A percentile compares a stretch with the other conserved stretches of the same genome.
Evolutionary conservation across 2,113 vertebrate species (phyloP).

Genomic region (Rhinoderma darwinii): DNA sequence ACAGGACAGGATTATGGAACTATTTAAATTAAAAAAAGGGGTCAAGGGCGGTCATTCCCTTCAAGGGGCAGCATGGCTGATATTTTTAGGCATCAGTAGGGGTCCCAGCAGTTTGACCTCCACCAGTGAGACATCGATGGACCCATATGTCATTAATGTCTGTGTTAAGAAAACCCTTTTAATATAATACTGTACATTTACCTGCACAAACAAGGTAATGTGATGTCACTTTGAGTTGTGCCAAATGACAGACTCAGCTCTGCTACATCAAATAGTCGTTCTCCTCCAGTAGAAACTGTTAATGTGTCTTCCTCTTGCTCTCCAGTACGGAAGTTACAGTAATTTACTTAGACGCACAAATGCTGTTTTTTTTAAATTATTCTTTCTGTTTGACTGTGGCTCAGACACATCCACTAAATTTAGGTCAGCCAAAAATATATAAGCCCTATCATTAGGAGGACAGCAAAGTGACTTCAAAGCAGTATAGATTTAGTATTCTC

Average conservation of each 20-base stretch:
- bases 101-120: neutral
- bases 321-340: neutral
- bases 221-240: neutral
- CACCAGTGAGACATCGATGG: neutral
- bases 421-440: slow-evolving; percentile 44
- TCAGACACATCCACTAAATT: slow-evolving; percentile 27
- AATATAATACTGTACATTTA: neutral
- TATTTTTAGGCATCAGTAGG: neutral
- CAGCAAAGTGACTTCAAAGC: slow-evolving; percentile 25
- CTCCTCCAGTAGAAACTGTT: neutral
- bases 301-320: neutral
- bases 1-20: too few relatives aligned
- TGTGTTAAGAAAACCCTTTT: too few relatives aligned
- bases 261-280: neutral
- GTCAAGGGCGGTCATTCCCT: neutral
- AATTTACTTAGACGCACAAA: slow-evolving; percentile 11
- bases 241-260: neutral
- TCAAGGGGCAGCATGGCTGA: neutral
- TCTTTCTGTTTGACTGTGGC: neutral
- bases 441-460: slow-evolving; percentile 44
- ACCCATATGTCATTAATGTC: neutral
- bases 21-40: neutral
- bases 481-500: slow-evolving; percentile 38
- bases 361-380: neutral
- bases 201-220: too few relatives aligned